Evolutionary conservation across 2,888 invertebrate species (phyloP), one percentile per base, ranked within the genome.

Genomic region (Emesis russula): DNA sequence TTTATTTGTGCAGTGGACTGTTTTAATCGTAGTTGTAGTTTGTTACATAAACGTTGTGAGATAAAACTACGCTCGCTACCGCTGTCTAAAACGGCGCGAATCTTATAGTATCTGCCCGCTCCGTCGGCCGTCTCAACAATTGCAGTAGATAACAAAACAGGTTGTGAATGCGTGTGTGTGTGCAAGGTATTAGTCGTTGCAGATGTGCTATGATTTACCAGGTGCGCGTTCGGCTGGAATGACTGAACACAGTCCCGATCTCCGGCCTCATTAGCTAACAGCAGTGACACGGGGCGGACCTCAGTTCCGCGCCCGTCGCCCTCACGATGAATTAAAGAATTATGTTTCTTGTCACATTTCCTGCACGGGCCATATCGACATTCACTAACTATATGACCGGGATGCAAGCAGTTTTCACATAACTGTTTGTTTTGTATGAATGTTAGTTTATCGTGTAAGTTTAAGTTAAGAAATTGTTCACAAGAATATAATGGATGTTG

Each of bases 31-130:
- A 75, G 11, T 44, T 70, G 70, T 70, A 80, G 41, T 44, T 41
- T 36, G 5, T 38, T 70, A 53, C 79, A 80, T 38, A 80, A 31
- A 15, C n/a, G 9, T 48, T 80, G 36, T 31, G 79, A 36, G 18
- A 80, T 80, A 25, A 80, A 36, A 48, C 79, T 58, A 33, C 44
- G 79, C 44, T 80, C 68, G 33, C 79, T 70, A 31, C 79, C 79
- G 38, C 79, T 79, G 44, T 79, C 79, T 31, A 79, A 41, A 25
- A 79, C 41, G 11, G 78, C 78, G 33, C 66, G 78, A 33, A 66
- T 66, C 7, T 33, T 68, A 44, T 79, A 44, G 18, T n/a, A 70
- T 6, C 3, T 70, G 25, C 44, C 44, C 11, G 18, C 13, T 13
- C 25, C 15, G 13, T 80, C 48, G 1, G 44, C 9, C 70, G 70